Percentiles rank a stretch among this genome's conserved stretches.
phyloP scores from a whole-genome alignment of 2,888 invertebrate species.

The Thymelicus acteon region DNA sequence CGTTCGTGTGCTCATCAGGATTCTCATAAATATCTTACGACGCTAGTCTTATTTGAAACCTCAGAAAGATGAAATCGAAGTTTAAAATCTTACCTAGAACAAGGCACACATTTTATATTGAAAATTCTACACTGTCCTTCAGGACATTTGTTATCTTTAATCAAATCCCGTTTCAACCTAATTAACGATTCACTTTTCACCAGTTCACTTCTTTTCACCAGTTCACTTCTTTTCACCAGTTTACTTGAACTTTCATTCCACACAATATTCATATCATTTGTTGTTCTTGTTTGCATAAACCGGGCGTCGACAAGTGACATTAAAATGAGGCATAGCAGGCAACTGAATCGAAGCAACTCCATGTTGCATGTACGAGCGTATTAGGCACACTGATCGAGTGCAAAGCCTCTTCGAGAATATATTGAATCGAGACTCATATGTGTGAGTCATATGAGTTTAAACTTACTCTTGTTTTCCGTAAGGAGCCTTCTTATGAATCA shows the following conservation, averaged over 20 bases:
- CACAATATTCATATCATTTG: background rate
- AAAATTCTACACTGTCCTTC: conserved; percentile 1
- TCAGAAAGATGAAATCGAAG: background rate
- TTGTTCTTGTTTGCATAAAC: background rate
- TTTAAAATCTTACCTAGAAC: background rate
- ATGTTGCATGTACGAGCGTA: background rate
- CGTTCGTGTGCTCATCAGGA: too few species aligned
- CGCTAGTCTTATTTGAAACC: too few species aligned
- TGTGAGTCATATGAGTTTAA: too few species aligned
- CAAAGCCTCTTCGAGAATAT: conserved; percentile 1
- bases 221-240: background rate
- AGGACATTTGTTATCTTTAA: conserved; percentile 21
- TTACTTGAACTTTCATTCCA: background rate
- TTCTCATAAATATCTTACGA: too few species aligned
- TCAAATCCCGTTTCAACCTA: conserved; percentile 23
- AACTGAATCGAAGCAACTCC: background rate
- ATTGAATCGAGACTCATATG: background rate
- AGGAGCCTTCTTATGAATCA: too few species aligned
- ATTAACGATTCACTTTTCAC: background rate
- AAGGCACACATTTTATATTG: background rate
- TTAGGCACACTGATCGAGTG: background rate
- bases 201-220: background rate
- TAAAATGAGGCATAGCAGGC: background rate
- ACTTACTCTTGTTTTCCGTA: too few species aligned
- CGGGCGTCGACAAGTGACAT: background rate